Evolutionary conservation across 2,888 invertebrate genomes (phyloP), one percentile per base, ranked within the genome.

Genomic region (Plagodis dolabraria): DNA sequence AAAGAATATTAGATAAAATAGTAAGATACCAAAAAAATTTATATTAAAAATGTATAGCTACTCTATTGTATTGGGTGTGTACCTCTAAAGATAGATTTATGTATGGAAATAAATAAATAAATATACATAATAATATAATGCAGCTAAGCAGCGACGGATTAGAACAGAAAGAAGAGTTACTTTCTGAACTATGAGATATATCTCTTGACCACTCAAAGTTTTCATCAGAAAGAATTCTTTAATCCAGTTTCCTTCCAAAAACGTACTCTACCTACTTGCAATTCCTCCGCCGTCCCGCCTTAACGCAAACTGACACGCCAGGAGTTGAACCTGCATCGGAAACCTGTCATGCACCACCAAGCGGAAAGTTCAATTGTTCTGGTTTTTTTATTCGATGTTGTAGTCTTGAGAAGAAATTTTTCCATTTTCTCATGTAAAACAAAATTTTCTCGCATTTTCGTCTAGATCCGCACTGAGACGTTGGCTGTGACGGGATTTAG

Each of bases 381-480:
- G 70, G 75, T 77, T 80, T 77, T 43, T 75, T 63, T 57, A 63
- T 57, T 61, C 68, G 60, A 63, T 67, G 71, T 74, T 76, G 69
- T 71, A 66, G 71, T 74, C 72, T 74, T 73, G 76, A 76, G 77
- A 75, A 72, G 76, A 74, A 82, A 78, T 84, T 85, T 40, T 87
- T 81, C 87, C 82, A 89, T 90, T 89, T 88, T 85, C 83, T 75
- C 85, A 86, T 90, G 91, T 90, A 87, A 87, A 91, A 91, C 89
- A 87, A 89, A 88, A 89, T 87, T 88, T 85, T 82, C 82, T 80
- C 82, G 82, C 83, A 83, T 86, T 85, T 85, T 84, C 83, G 81
- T 84, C 82, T 77, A 79, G 82, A 86, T 86, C 82, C 80, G 74
- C 80, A 72, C 77, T 74, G 83, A 85, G 81, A 74, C 75, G 80